A percentile compares a stretch with the other conserved stretches of the same genome.
Conservation (phyloP, 1,140 invertebrate genomes). For the Cardiocondyla obscurior region DNA sequence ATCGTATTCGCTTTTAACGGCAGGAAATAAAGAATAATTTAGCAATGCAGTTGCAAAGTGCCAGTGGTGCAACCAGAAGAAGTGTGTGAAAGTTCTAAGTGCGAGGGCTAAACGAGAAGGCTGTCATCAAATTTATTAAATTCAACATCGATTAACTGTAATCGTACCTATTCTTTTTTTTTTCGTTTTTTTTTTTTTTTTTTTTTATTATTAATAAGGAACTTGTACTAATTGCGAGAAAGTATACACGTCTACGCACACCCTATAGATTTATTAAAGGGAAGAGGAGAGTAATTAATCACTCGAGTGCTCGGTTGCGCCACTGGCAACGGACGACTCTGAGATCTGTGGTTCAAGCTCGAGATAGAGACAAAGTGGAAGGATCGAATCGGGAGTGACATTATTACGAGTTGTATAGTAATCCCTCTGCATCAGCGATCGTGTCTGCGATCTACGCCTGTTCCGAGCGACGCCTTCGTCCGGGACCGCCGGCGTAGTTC, state of each 20-base stretch:
- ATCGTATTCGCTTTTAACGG: not conserved
- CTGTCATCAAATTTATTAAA: conserved; percentile 1
- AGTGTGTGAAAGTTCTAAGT: not conserved
- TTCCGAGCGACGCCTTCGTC: conserved; percentile 90
- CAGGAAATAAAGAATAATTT: not conserved
- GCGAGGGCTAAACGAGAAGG: not conserved
- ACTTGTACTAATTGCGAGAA: not conserved
- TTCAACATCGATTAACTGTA: conserved; percentile 3
- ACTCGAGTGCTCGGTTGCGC: conserved; percentile 9
- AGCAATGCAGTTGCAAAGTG: conserved; percentile 1
- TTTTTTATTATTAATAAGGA: not conserved
- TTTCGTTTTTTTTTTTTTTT: too few species aligned
- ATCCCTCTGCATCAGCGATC: conserved; percentile 22
- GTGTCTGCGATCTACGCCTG: conserved; percentile 69
- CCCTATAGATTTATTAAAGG: not conserved
- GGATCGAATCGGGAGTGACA: conserved; percentile 28
- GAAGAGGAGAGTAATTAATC: not conserved
- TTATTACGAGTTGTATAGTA: conserved; percentile 41
- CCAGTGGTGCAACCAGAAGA: conserved; percentile 20
- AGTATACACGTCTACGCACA: not conserved
- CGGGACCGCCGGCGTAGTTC: conserved; percentile 93
- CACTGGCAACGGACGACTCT: conserved; percentile 40
- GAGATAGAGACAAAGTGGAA: conserved; percentile 39
- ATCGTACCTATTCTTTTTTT: not conserved
- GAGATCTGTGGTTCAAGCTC: conserved; percentile 22